Evolutionary conservation across 2,888 invertebrate species (phyloP), one percentile per base, ranked within the genome.

Genomic region (Leucophenga maculata): DNA sequence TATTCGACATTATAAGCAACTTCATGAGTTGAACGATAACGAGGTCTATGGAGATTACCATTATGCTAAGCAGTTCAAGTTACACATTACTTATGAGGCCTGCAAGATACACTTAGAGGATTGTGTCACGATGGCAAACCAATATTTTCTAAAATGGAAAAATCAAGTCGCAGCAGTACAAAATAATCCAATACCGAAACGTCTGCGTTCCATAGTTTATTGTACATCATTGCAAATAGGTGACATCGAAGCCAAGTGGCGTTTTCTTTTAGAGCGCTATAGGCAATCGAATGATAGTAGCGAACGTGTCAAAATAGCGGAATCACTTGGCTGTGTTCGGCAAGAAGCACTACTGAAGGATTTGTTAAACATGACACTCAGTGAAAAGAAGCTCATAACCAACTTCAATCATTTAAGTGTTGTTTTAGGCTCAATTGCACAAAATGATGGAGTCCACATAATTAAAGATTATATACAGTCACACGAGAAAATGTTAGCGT

Each of bases 141-240:
- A 64, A 26, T 14, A 46, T 6, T 64, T 46, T 26, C 3, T 3
- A 4, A 13, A 14, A 20, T 65, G 52, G 65, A 26, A 48, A 6
- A 20, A 32, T 46, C n/a, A 31, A 31, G 26, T 31, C 0, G 14
- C 31, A 26, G 8, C 48, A 9, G 46, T 9, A 9, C 44, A 64
- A 13, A 22, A 52, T n/a, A 65, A 65, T 31, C 65, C 50, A 13
- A 31, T 65, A 31, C 65, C 50, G n/a, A 3, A 9, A 6, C n/a
- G 52, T 87, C 88, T 94, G 8, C 91, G 93, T 1, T 85, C 89
- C 44, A 90, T 91, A 0, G 91, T 94, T 70, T 94, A 93, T 89
- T 95, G 95, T 86, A 91, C 90, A 69, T 93, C 91, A 0, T 89
- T 94, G 9, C 87, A 91, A 71, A 94, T 94, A 44, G 89, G 90